A percentile compares a stretch with the other conserved stretches of the same genome.
phyloP scores from a whole-genome alignment of 2,888 invertebrate genomes.

The Muschampia plurimacula region DNA sequence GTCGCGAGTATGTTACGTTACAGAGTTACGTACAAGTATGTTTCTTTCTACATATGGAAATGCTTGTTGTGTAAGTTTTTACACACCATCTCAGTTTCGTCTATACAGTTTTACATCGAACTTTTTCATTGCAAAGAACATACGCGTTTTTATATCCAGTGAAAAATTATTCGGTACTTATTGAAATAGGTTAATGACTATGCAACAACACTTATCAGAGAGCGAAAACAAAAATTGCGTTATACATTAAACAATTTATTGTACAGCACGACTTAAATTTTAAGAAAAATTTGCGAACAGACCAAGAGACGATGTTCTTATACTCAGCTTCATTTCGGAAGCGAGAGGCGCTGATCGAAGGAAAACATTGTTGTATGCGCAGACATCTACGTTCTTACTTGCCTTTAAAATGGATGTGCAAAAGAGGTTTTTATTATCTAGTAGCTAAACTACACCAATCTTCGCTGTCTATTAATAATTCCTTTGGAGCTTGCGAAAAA shows the following conservation, averaged over 20 bases:
- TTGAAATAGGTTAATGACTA: too few relatives aligned
- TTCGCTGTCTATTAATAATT: too few relatives aligned
- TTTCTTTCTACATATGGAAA: constrained; percentile 18
- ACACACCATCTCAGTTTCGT: not conserved
- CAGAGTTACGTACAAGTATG: not conserved
- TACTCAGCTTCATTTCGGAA: constrained; percentile 78
- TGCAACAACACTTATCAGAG: too few relatives aligned
- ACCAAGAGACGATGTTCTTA: constrained; percentile 48
- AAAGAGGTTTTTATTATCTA: not conserved
- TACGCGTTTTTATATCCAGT: too few relatives aligned
- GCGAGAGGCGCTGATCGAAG: constrained; percentile 81
- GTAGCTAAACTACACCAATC: not conserved
- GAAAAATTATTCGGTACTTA: too few relatives aligned
- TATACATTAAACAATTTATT: not conserved
- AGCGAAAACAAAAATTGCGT: too few relatives aligned
- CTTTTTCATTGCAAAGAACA: too few relatives aligned
- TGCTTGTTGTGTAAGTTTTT: not conserved
- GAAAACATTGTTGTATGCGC: constrained; percentile 78
- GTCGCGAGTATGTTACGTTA: too few relatives aligned
- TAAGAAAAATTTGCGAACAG: not conserved
- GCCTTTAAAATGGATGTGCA: not conserved
- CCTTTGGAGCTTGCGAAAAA: too few relatives aligned
- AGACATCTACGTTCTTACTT: constrained; percentile 23
- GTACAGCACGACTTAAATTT: not conserved
- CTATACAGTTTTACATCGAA: too few relatives aligned